Conservation (phyloP, 2,888 invertebrate species). For the Lycophotia porphyrea region DNA sequence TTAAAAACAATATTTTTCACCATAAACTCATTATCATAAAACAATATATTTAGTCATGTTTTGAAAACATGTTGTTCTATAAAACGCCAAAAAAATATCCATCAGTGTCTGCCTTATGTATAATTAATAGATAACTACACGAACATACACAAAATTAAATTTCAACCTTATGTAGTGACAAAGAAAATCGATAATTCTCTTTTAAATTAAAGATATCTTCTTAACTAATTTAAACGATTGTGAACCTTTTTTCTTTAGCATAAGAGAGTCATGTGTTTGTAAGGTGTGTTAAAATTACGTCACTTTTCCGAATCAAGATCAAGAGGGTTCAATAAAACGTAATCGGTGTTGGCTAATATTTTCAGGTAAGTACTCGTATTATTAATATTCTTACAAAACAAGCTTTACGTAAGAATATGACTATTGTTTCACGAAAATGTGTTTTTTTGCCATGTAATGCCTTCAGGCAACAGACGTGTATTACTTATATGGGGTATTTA, state of each 20-base stretch:
- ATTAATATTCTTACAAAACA: slow-evolving; percentile 40
- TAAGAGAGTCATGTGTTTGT: slow-evolving; percentile 27
- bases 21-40: slow-evolving; percentile 39
- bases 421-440: not conserved
- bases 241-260: slow-evolving; percentile 23
- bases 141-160: not conserved
- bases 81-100: slow-evolving; percentile 50
- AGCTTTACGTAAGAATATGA: slow-evolving; percentile 11
- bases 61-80: slow-evolving; percentile 58
- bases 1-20: slow-evolving; percentile 38
- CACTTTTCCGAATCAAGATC: slow-evolving; percentile 53
- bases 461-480: not conserved
- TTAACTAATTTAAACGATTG: slow-evolving; percentile 7
- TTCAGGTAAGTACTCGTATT: slow-evolving; percentile 27
- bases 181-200: slow-evolving; percentile 4
- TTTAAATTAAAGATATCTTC: not conserved
- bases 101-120: slow-evolving; percentile 50
- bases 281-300: slow-evolving; percentile 47
- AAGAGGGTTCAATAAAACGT: slow-evolving; percentile 51
- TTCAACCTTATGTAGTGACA: not conserved
- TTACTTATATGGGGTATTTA: not conserved
- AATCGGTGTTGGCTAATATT: slow-evolving; percentile 38
- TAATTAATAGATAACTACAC: slow-evolving; percentile 32
- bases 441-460: not conserved
- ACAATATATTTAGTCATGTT: slow-evolving; percentile 18